Conservation (phyloP, 2,797 vertebrate genomes). For the Acanthurus leucopareius region DNA sequence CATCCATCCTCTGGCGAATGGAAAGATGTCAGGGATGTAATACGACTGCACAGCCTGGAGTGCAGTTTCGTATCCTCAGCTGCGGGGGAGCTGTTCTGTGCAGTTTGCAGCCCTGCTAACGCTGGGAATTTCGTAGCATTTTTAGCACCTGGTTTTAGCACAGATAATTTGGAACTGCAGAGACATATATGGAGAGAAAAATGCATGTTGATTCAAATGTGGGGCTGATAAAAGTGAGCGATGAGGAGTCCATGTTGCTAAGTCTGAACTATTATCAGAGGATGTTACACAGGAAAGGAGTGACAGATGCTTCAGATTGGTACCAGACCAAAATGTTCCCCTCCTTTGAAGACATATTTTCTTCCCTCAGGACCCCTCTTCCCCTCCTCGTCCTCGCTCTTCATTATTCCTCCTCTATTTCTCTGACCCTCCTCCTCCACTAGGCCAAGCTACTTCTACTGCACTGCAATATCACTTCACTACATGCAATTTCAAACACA, state of each 20-base stretch:
- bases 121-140: constrained; percentile 11
- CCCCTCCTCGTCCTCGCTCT: constrained; percentile 18
- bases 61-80: constrained; percentile 20
- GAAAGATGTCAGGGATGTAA: constrained; percentile 54
- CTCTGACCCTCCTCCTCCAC: constrained; percentile 22
- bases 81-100: constrained; percentile 27
- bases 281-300: constrained; percentile 57
- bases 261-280: constrained; percentile 34
- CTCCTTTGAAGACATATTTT: constrained; percentile 56
- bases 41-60: constrained; percentile 21
- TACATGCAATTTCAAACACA: background rate
- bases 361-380: constrained; percentile 30
- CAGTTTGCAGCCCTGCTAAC: constrained; percentile 14
- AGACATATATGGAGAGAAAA: constrained; percentile 20
- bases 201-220: constrained; percentile 5
- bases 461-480: background rate
- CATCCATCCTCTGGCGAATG: constrained; percentile 61
- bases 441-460: background rate
- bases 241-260: background rate
- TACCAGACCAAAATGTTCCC: constrained; percentile 62
- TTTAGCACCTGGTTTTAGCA: constrained; percentile 13
- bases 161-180: constrained; percentile 24
- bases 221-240: background rate
- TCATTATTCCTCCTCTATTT: constrained; percentile 35
- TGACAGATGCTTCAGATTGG: constrained; percentile 68